A percentile compares a stretch with the other conserved stretches of the same genome.
These are phyloP conservation scores for Mustela lutreola DNA, from an alignment of 2,113 vertebrate genomes.

Conservation along the genomic window DNA sequence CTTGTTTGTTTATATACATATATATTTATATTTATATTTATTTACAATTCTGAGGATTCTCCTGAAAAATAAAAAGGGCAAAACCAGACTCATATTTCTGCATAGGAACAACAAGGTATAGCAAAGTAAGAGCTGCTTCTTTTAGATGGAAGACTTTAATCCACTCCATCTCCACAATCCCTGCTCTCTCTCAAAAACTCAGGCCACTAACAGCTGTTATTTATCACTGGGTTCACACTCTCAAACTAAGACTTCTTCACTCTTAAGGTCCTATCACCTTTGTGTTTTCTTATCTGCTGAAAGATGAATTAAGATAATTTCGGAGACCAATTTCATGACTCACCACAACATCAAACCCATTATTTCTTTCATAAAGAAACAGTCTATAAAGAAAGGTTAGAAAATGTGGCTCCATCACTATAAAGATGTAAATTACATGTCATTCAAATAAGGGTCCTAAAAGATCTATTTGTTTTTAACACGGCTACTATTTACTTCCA, in stretches of 20 bases:
- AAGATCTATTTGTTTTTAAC: slow-evolving; percentile 10
- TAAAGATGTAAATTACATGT: slow-evolving; percentile 32
- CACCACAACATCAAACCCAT: background rate
- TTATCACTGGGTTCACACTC: background rate
- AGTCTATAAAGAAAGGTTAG: background rate
- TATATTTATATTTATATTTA: background rate
- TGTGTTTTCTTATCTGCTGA: background rate
- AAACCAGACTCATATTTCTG: background rate
- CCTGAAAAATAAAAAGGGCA: slow-evolving; percentile 24
- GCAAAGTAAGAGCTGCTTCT: background rate
- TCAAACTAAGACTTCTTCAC: background rate
- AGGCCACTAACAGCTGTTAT: background rate
- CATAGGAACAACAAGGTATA: background rate
- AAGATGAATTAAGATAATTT: slow-evolving; percentile 24
- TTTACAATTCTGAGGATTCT: slow-evolving; percentile 6
- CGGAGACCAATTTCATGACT: background rate
- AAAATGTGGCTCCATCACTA: slow-evolving; percentile 44
- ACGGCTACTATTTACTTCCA: background rate
- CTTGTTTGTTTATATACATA: background rate
- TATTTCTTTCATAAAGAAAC: background rate
- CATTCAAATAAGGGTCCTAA: slow-evolving; percentile 22
- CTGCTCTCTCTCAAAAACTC: background rate
- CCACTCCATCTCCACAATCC: background rate
- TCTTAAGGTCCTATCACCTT: background rate
- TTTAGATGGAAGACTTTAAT: background rate